phyloP scores from a whole-genome alignment of 1,140 invertebrate genomes.

The Bombyx mori region DNA sequence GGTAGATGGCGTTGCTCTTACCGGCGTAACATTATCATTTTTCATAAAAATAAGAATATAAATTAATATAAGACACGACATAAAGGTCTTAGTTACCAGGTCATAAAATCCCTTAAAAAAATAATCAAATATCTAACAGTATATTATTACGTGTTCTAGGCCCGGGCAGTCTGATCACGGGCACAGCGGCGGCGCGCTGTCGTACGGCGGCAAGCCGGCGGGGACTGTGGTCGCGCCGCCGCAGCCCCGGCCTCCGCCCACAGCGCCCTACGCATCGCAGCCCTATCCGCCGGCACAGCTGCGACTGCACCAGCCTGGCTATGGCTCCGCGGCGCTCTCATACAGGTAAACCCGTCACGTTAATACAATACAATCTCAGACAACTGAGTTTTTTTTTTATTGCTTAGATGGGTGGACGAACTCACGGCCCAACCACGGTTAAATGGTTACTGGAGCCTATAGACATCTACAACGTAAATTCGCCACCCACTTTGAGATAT shows the following conservation, averaged over 20 bases:
- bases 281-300: slow-evolving; percentile 46
- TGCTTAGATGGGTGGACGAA: no score
- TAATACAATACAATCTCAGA: background rate
- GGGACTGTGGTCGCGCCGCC: slow-evolving; percentile 41
- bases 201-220: slow-evolving; percentile 59
- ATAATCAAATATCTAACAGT: background rate
- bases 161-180: slow-evolving; percentile 60
- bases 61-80: no score
- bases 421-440: no score
- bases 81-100: no score
- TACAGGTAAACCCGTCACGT: slow-evolving; percentile 41
- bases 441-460: no score
- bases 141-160: slow-evolving; percentile 25
- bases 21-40: no score
- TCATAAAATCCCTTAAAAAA: no score
- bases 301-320: slow-evolving; percentile 57
- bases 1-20: no score
- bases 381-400: no score
- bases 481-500: no score
- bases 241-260: slow-evolving; percentile 40
- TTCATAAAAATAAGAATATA: no score
- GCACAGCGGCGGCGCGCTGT: slow-evolving; percentile 52
- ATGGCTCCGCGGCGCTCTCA: slow-evolving; percentile 51
- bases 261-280: slow-evolving; percentile 42
- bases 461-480: no score